Percentiles rank a stretch among this genome's conserved stretches.
Conservation (phyloP, 1,140 invertebrate genomes). For the Magallana gigas region DNA sequence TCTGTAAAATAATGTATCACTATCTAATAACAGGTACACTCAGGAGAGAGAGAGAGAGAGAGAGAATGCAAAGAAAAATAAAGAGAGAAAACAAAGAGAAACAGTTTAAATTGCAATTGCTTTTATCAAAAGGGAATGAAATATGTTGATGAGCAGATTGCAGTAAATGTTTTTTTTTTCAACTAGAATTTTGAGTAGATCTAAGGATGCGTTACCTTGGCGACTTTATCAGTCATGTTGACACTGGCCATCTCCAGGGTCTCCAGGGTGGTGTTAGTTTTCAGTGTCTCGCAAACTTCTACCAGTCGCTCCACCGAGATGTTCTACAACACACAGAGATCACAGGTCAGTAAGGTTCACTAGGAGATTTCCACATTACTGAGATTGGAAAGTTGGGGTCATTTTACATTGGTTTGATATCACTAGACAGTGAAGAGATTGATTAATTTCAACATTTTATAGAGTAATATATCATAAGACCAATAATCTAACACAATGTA, state of each 20-base stretch:
- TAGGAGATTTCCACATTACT: too few relatives aligned
- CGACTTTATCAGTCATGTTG: constrained; percentile 92
- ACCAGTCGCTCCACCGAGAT: constrained; percentile 97
- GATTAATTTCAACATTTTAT: too few relatives aligned
- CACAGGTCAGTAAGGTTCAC: not conserved
- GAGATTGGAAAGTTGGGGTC: too few relatives aligned
- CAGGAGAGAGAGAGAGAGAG: not conserved
- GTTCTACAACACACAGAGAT: constrained; percentile 85
- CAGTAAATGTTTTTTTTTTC: not conserved
- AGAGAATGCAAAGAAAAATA: not conserved
- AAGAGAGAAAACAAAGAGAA: not conserved
- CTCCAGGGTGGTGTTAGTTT: constrained; percentile 94
- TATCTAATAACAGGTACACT: too few relatives aligned
- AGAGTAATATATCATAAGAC: too few relatives aligned
- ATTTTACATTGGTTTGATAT: too few relatives aligned
- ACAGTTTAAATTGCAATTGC: not conserved
- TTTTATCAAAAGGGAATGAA: too few relatives aligned
- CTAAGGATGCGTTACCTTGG: constrained; percentile 78
- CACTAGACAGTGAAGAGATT: too few relatives aligned
- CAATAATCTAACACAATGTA: too few relatives aligned
- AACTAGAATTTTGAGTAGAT: not conserved
- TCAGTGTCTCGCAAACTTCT: constrained; percentile 92
- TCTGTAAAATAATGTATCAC: constrained; percentile 77
- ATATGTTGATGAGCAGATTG: too few relatives aligned
- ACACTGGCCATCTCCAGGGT: constrained; percentile 95